These are phyloP conservation scores for Pachypeltis micranthus DNA, from an alignment of 1,140 invertebrate genomes.

Conservation along the genomic window DNA sequence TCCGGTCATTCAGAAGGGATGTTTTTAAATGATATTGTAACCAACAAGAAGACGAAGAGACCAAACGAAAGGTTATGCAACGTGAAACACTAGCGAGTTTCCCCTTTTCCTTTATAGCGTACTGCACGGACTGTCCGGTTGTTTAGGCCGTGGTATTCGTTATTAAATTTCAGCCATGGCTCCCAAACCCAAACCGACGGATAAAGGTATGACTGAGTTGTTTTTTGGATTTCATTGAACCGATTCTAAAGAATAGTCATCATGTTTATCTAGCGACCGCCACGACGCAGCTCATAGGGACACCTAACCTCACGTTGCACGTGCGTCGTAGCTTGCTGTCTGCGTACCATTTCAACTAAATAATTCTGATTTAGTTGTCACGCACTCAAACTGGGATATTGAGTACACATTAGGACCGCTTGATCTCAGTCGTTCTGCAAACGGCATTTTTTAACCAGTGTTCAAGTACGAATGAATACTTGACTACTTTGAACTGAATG, in stretches of 20 bases:
- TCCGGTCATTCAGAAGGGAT: not conserved
- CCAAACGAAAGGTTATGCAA: not conserved
- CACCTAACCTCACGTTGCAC: constrained; percentile 16
- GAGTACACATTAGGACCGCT: too few species aligned
- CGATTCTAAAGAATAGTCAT: not conserved
- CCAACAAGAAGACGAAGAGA: not conserved
- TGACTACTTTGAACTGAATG: too few species aligned
- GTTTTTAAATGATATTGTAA: not conserved
- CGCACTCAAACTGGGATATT: not conserved
- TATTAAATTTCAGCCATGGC: constrained; percentile 37
- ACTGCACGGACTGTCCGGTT: not conserved
- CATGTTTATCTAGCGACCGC: not conserved
- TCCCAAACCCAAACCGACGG: constrained; percentile 49
- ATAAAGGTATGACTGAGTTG: constrained; percentile 44
- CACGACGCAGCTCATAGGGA: not conserved
- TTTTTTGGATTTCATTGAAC: constrained; percentile 16
- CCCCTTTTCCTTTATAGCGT: not conserved
- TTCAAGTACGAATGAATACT: too few species aligned
- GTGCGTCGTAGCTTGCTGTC: too few species aligned
- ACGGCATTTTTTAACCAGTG: too few species aligned
- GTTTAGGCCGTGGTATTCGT: not conserved
- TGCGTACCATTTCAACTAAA: too few species aligned
- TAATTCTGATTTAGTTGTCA: not conserved
- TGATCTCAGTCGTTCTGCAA: too few species aligned
- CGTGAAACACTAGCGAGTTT: not conserved